Evolutionary conservation across 2,113 vertebrate species (phyloP), one percentile per base, ranked within the genome.

Genomic region (Asarcornis scutulata): DNA sequence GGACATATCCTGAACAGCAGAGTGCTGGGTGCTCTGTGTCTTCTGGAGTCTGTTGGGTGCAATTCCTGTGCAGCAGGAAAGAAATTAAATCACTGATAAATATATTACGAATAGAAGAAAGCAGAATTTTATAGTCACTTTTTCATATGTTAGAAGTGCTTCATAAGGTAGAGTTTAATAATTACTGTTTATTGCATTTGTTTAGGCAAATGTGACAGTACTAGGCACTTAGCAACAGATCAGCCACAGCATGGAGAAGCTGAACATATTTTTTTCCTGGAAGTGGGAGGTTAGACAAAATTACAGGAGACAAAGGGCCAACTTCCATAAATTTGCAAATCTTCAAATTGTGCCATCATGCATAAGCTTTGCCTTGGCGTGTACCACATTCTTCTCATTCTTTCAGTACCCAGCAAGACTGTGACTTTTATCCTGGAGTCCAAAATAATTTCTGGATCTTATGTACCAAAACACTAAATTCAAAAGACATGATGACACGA

Each of bases 191-290:
- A 95, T 76, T 83, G 40, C 0, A 0, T 73, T 29, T 87, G 36
- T 87, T 94, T 80, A 89, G 71, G 78, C 16, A 93, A 87, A 95
- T 23, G 71, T 36, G 78, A 88, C 89, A 89, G 62, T 83, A 40
- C 8, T n/a, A 75, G 58, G 46, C 27, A 76, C 75, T 62, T 48
- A 91, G 46, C 63, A 85, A 76, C 58, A 85, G 66, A 71, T 92
- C 84, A 94, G 40, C 21, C 59, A 68, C 11, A 86, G 21, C 67
- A 69, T 32, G 34, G 27, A 92, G 38, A 82, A 89, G 62, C 20
- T 87, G 40, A 92, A 91, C 32, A 23, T 50, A 53, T 22, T 72
- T 64, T 89, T 95, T 85, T 83, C 63, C 78, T 77, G n/a, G 34
- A 87, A 92, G 44, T 75, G 67, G 3, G 2, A 82, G 44, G 40